These are phyloP conservation scores for Mantis religiosa DNA, from an alignment of 2,888 invertebrate species.

Conservation along the genomic window DNA sequence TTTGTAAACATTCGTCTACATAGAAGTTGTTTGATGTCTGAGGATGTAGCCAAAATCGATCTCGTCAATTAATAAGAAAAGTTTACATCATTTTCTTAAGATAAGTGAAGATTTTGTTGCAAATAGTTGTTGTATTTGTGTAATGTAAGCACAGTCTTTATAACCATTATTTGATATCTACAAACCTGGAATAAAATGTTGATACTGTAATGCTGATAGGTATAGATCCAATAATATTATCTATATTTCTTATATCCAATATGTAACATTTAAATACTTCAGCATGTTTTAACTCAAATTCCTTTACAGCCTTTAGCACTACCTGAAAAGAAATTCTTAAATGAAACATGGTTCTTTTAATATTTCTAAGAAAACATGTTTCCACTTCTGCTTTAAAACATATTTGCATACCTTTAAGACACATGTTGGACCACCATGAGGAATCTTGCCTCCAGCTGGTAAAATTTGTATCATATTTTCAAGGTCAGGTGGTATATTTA, in stretches of 20 bases:
- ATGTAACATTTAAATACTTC: not conserved
- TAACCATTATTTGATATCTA: not conserved
- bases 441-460: conserved; percentile 36
- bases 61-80: too few relatives aligned
- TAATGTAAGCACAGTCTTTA: too few relatives aligned
- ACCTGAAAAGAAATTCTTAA: conserved; percentile 27
- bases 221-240: conserved; percentile 37
- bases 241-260: conserved; percentile 30
- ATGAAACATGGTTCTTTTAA: not conserved
- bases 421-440: conserved; percentile 32
- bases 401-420: conserved; percentile 28
- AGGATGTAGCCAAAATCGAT: too few relatives aligned
- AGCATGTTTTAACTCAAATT: conserved; percentile 31
- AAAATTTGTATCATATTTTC: conserved; percentile 28
- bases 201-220: conserved; percentile 38
- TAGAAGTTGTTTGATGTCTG: too few relatives aligned
- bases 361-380: not conserved
- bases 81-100: too few relatives aligned
- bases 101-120: too few relatives aligned
- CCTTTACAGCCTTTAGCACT: conserved; percentile 34
- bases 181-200: conserved; percentile 34
- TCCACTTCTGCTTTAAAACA: not conserved
- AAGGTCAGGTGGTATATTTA: not conserved
- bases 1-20: too few relatives aligned
- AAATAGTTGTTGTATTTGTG: too few relatives aligned